Evolutionary conservation across 1,140 invertebrate genomes (phyloP).

Genomic region (Coenobita brevimanus): DNA sequence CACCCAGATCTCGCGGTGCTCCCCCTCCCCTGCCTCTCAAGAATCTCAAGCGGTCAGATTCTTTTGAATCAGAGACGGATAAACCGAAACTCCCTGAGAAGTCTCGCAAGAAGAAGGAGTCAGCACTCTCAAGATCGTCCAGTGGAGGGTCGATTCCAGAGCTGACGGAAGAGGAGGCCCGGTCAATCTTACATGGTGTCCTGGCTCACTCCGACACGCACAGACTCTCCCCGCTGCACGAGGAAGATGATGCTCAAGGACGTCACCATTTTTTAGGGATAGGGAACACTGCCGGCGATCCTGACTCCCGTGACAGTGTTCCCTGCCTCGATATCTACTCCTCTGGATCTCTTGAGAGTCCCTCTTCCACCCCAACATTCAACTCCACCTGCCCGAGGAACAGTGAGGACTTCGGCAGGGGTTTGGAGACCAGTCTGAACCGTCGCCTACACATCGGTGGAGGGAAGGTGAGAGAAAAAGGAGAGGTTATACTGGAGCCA

Average conservation of each 20-base stretch:
- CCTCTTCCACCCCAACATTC: conserved; percentile 9
- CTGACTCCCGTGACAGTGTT: conserved; percentile 49
- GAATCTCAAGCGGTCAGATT: conserved; percentile 16
- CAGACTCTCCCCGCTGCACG: conserved; percentile 55
- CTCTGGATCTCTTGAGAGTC: conserved; percentile 36
- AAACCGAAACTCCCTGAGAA: conserved; percentile 54
- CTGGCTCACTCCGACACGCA: conserved; percentile 41
- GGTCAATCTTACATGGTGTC: conserved; percentile 50
- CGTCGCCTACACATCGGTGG: background rate
- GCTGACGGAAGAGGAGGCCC: conserved; percentile 56
- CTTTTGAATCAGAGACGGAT: conserved; percentile 11
- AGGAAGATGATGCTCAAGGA: conserved; percentile 41
- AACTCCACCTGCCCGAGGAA: background rate
- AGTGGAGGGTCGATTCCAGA: conserved; percentile 57
- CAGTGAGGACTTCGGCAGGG: background rate
- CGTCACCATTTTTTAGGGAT: conserved; percentile 54
- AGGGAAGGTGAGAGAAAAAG: background rate
- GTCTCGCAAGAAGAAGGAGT: conserved; percentile 35
- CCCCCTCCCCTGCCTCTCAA: conserved; percentile 52
- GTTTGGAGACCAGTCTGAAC: conserved; percentile 27
- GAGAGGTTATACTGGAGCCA: background rate
- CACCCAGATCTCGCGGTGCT: conserved; percentile 21
- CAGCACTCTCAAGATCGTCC: conserved; percentile 31
- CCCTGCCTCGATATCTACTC: conserved; percentile 38
- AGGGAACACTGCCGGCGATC: conserved; percentile 63